Percentiles rank a stretch among this genome's conserved stretches.
Conservation (phyloP, 2,113 vertebrate genomes). For the Camelus dromedarius region DNA sequence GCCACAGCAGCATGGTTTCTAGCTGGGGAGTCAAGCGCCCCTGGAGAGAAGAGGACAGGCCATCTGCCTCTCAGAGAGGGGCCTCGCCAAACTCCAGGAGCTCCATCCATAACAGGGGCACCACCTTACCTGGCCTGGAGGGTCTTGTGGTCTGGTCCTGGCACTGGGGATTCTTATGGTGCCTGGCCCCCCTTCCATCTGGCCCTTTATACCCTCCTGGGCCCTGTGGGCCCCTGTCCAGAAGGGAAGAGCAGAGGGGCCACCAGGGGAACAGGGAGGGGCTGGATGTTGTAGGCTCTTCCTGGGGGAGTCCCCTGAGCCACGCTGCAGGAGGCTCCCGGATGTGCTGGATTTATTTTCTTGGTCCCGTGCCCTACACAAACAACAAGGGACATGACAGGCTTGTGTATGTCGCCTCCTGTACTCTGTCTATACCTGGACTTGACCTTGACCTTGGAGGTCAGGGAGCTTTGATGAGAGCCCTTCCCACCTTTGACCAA, state of each 20-base stretch:
- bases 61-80: not conserved
- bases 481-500: not conserved
- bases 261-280: not conserved
- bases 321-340: not conserved
- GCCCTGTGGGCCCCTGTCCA: conserved; percentile 31
- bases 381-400: not conserved
- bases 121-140: not conserved
- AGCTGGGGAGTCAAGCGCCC: not conserved
- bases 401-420: not conserved
- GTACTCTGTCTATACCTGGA: not conserved
- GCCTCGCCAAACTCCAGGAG: fast-evolving
- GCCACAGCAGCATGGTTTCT: conserved; percentile 53
- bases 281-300: not conserved
- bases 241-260: conserved; percentile 38
- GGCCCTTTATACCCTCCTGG: conserved; percentile 43
- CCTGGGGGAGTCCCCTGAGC: conserved; percentile 18
- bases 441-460: not conserved
- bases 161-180: not conserved
- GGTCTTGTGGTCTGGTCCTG: not conserved
- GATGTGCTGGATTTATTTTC: not conserved
- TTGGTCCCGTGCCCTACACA: not conserved
- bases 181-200: fast-evolving
- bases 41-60: not conserved
- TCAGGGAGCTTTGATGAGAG: not conserved
- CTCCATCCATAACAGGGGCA: fast-evolving